Evolutionary conservation across 2,797 vertebrate species (phyloP), one percentile per base, ranked within the genome.

Genomic region (Psittacula echo): DNA sequence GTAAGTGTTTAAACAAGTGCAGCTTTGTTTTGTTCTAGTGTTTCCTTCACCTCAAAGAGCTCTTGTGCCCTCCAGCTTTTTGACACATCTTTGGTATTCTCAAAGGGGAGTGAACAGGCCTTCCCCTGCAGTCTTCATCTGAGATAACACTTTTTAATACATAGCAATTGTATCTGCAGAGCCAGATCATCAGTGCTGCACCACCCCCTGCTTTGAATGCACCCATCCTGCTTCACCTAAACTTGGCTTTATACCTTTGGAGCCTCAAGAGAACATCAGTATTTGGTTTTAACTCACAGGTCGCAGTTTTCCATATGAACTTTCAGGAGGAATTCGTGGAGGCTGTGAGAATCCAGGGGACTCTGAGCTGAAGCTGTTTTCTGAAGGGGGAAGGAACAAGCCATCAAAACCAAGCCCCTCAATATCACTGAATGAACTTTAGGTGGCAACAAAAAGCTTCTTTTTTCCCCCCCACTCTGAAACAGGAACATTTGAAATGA

Each of bases 291-390:
- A 70, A 98, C 99, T 98, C 94, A 99, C 99, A 76, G 99, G 99
- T 89, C 99, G 98, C 89, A 99, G 98, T 97, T 99, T 99, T 87
- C 99, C 98, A 0, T 99, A 98, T 2, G 98, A 99, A 71, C 98
- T 98, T 60, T 99, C 99, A 4, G 98, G 97, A 67, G 98, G 98
- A 86, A 98, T 98, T 72, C 98, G 98, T 0, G 97, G 96, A 3
- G 98, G 98, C 87, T 99, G 98, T 19, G 98, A 97, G 96, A 99
- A 99, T 50, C 99, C 99, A 10, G 98, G 98, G 22, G 98, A 98
- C 66, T 99, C 99, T 4, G 98, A 98, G 97, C 98, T 98, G 96
- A 98, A 97, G 91, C 96, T 98, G 96, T 98, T 99, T 98, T 99
- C 99, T 99, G 93, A 67, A 89, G 95, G 34, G 85, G n/a, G 2